Percentiles rank a stretch among this genome's conserved stretches.
phyloP scores from a whole-genome alignment of 2,797 vertebrate species.

The Sebastes hubbsi region DNA sequence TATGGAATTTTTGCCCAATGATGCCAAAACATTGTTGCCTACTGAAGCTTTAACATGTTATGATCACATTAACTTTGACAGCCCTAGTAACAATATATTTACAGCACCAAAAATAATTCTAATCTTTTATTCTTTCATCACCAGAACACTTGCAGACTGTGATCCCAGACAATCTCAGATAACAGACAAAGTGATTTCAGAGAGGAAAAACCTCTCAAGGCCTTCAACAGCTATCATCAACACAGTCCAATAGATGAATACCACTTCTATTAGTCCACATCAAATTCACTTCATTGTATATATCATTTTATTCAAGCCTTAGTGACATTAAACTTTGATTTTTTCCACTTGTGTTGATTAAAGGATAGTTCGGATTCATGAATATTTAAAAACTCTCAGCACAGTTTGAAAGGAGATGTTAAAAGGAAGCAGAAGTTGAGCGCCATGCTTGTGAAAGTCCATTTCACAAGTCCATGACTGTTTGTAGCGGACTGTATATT shows the following conservation, averaged over 20 bases:
- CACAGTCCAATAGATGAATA: neutral
- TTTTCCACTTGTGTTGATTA: constrained; percentile 10
- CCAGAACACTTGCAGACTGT: neutral
- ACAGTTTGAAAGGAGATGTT: constrained; percentile 2
- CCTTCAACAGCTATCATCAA: neutral
- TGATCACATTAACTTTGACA: neutral
- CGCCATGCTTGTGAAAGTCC: neutral
- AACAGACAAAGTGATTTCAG: neutral
- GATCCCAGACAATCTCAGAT: neutral
- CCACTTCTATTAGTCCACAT: neutral
- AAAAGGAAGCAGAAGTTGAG: neutral
- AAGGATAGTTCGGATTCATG: neutral
- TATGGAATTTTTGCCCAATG: neutral
- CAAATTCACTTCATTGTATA: neutral
- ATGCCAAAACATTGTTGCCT: neutral
- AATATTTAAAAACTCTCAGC: neutral
- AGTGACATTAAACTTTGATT: neutral
- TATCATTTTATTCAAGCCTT: neutral
- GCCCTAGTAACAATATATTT: neutral
- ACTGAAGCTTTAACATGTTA: neutral
- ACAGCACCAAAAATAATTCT: neutral
- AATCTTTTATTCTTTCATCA: neutral
- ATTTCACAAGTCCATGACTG: neutral
- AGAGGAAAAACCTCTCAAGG: neutral
- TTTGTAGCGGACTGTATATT: constrained; percentile 42